Evolutionary conservation across 1,140 invertebrate species (phyloP), one percentile per base, ranked within the genome.

Genomic region (Macrostomum lignano): DNA sequence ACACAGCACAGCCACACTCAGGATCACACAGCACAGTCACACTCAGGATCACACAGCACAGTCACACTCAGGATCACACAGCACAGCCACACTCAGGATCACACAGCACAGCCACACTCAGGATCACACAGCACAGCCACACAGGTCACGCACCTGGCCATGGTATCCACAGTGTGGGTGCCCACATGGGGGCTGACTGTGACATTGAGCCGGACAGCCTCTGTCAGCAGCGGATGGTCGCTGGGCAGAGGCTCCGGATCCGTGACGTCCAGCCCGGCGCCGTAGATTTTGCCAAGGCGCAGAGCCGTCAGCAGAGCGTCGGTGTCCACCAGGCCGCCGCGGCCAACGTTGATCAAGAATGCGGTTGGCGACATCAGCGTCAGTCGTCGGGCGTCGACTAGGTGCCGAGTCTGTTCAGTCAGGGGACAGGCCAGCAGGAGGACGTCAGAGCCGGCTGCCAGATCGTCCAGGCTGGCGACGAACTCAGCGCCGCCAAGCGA

Each of bases 281-380:
- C 45, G 29, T 13, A 17, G 29, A 49, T 46, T 19, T 40, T 23
- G 5, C 40, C 40, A 20, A 40, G 38, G 3, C 38, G 24, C 9
- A 49, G 33, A 3, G 47, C 46, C 3, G 14, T 30, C 37, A 73
- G 65, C 19, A 86, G 54, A 9, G 71, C 74, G 23, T 67, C 52
- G 45, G 79, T 74, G 49, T 79, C 66, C 0, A 84, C 73, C 29
- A 75, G 60, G 28, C 65, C 63, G 17, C 53, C 53, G 40, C 74
- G 73, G 36, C 32, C 36, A 9, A 42, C 32, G 32, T 84, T 86
- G 2, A 84, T 63, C 50, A 86, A 72, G 43, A 81, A 67, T n/a
- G 73, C 70, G 43, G 63, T 70, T 2, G 55, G 54, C 45, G 84
- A 82, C 78, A 84, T 86, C 48, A 70, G 68, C 3, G 55, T 45